Base-by-base conservation (phyloP, 1,140 invertebrate species). In the Harlomillsia oculata region DNA sequence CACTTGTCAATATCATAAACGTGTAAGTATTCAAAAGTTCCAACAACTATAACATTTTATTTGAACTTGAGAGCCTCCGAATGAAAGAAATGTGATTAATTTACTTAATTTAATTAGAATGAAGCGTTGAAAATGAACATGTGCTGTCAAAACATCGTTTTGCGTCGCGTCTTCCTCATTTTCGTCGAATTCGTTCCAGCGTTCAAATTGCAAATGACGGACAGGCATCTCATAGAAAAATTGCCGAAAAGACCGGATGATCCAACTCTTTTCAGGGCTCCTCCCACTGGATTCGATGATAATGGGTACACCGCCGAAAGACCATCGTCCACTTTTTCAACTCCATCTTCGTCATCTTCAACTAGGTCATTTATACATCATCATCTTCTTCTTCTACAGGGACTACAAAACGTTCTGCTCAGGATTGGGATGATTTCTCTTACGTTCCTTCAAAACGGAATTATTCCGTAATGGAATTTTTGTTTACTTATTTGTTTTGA, bases 61-160 rank as follows among this genome's bases (percentile, higher is more conserved):
- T 14, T 16, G 20, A 39, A 39, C 5, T 39, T 39, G 20, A 39
- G 5, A 23, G 20, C 26, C 4, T 18, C 26, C 21, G 21, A 11
- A 20, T 21, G 3, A 43, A 5, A 23, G 9, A 5, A 6, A 11
- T 43, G 21, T 21, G 26, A 3, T 18, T 43, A 43, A n/a, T n/a
- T n/a, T 32, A 6, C 21, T n/a, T n/a, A n/a, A n/a, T n/a, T 39
- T 41, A 18, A 41, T 21, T 30, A 59, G 57, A 53, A 48, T 13
- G 56, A 45, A 1, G 46, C 34, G 5, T 55, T 34, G 21, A 64
- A 64, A 51, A 59, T 64, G 63, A 39, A 52, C 21, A 29, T 37
- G 13, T 64, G 63, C 32, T 57, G 51, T 13, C 34, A 30, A 29
- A 64, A 60, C 34, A 23, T 61, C 32, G 54, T 59, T 2, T 20